phyloP scores from a whole-genome alignment of 2,888 invertebrate genomes.

The Ophioninae sp. region DNA sequence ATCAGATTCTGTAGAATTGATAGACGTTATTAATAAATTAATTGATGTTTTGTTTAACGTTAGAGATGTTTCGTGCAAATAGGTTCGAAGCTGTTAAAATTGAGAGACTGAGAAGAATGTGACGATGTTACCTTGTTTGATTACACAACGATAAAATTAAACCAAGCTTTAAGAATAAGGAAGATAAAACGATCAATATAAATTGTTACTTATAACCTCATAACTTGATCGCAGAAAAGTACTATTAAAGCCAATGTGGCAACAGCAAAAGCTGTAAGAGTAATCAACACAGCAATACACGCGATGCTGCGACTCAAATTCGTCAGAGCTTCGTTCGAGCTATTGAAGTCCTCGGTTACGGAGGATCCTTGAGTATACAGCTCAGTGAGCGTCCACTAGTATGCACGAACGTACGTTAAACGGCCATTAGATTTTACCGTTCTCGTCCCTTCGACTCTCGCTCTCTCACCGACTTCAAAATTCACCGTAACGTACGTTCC shows the following conservation, averaged over 20 bases:
- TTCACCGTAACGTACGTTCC: conserved; percentile 37
- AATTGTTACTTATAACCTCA: background rate
- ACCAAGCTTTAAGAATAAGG: background rate
- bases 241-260: no score
- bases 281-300: background rate
- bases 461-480: conserved; percentile 31
- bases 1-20: no score
- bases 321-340: conserved; percentile 9
- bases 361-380: conserved; percentile 27
- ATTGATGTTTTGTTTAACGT: no score
- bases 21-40: no score
- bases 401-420: conserved; percentile 34
- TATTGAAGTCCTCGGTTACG: conserved; percentile 25
- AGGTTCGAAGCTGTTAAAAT: no score
- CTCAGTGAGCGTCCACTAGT: conserved; percentile 44
- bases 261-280: no score
- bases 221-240: background rate
- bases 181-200: background rate
- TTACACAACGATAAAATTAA: no score
- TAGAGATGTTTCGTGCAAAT: no score
- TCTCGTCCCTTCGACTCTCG: background rate
- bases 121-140: no score
- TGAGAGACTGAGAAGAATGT: no score
- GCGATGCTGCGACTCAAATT: background rate
- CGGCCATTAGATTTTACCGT: conserved; percentile 18